Conservation (phyloP, 2,113 vertebrate genomes). For the Centropus bengalensis region DNA sequence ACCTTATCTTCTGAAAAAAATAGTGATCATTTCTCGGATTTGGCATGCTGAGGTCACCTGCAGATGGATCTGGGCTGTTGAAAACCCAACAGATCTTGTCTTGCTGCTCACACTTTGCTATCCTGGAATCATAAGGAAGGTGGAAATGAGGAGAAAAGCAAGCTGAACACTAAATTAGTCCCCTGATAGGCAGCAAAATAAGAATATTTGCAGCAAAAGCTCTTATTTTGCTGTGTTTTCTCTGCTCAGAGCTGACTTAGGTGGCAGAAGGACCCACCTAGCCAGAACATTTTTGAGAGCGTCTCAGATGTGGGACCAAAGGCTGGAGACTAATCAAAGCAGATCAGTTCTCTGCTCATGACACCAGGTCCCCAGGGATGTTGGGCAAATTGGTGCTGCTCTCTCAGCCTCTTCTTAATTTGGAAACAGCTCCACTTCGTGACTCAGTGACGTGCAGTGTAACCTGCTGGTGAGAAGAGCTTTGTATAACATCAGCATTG, state of each 20-base stretch:
- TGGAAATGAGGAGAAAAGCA: not conserved
- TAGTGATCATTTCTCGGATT: not conserved
- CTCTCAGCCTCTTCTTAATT: not conserved
- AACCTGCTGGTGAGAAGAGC: not conserved
- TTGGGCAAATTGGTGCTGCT: not conserved
- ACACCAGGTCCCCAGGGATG: accelerated
- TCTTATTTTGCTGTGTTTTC: not conserved
- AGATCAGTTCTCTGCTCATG: accelerated
- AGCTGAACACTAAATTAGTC: not conserved
- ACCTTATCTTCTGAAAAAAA: not conserved
- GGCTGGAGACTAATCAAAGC: not conserved
- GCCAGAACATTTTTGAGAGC: not conserved
- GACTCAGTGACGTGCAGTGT: not conserved
- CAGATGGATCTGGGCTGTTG: not conserved
- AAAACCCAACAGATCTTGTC: not conserved
- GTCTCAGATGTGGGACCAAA: not conserved
- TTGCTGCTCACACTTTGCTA: not conserved
- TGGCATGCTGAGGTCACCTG: not conserved
- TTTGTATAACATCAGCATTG: not conserved
- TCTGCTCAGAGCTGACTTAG: not conserved
- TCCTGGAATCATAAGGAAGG: not conserved
- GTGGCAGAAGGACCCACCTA: not conserved
- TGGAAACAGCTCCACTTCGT: not conserved
- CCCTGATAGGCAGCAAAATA: not conserved
- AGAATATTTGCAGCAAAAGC: not conserved